phyloP scores from a whole-genome alignment of 2,113 vertebrate genomes.

The Syrmaticus mikado region DNA sequence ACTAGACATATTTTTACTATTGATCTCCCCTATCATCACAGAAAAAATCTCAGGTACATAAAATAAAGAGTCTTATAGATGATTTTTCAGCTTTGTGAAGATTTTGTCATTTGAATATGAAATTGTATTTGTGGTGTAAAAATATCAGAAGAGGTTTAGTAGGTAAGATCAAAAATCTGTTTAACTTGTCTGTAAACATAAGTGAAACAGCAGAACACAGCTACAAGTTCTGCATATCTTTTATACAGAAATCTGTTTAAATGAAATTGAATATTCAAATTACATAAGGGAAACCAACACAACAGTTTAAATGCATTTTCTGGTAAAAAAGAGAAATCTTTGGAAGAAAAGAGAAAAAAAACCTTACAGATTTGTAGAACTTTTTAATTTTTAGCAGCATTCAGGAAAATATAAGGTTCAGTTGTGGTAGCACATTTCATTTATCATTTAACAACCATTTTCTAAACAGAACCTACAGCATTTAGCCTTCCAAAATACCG shows the following conservation, averaged over 20 bases:
- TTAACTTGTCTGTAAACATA: neutral
- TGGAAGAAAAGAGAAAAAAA: neutral
- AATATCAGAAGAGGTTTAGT: neutral
- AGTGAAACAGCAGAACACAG: neutral
- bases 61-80: neutral
- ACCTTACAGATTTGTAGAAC: neutral
- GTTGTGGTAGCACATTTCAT: neutral
- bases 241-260: neutral
- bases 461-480: neutral
- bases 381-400: neutral
- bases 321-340: neutral
- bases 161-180: slow-evolving; percentile 22
- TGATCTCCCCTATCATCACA: neutral
- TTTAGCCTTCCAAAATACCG: neutral
- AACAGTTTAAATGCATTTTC: neutral
- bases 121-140: neutral
- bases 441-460: neutral
- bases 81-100: neutral
- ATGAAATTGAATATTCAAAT: neutral
- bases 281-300: neutral
- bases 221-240: neutral
- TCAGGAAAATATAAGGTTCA: neutral
- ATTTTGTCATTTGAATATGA: neutral
- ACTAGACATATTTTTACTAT: neutral
- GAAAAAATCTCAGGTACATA: neutral